Base-by-base conservation (phyloP, 2,888 invertebrate species). In the Drosophila yooni region DNA sequence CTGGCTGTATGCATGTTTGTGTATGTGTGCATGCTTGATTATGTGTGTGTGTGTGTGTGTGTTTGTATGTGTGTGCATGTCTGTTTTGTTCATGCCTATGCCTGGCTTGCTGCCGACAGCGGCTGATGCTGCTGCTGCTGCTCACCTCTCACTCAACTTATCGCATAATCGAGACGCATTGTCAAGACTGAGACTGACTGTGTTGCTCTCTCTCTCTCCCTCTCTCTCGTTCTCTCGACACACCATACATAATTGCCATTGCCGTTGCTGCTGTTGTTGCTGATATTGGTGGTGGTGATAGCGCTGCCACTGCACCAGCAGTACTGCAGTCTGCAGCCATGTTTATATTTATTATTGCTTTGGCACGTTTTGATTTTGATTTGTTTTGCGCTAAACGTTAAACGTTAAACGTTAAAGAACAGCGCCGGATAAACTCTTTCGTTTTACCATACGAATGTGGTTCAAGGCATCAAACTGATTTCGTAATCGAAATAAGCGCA, bases 111-210 rank as follows among this genome's bases (percentile, higher is more conserved):
- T 34, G 64, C 33, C 11, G 48, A 38, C 65, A 25, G 29, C 52
- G 51, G 53, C 62, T 54, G 66, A 67, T 66, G 72, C 38, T 58
- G 52, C 36, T 53, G 46, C 29, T 66, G 57, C 60, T 59, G 64
- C 70, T 81, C 48, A 64, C 83, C 70, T 82, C 79, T 81, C 80
- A 79, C 74, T 82, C 76, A 85, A 86, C 81, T 88, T 83, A 88
- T 87, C 89, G 77, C 81, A 82, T 88, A 88, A 91, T 91, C 91
- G 84, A 84, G 72, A 80, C 81, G 89, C 76, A 85, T 83, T 89
- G 89, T 81, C 82, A 79, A 85, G 89, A 82, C 78, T 75, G 72
- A 64, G 70, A 57, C 65, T 57, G 63, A 67, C 60, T 68, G 60
- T 36, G 21, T 38, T 33, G 6, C 13, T 46, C 27, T 57, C n/a